Percentiles rank a stretch among this genome's conserved stretches.
phyloP scores from a whole-genome alignment of 2,113 vertebrate genomes.

The Ceyx melanurus region DNA sequence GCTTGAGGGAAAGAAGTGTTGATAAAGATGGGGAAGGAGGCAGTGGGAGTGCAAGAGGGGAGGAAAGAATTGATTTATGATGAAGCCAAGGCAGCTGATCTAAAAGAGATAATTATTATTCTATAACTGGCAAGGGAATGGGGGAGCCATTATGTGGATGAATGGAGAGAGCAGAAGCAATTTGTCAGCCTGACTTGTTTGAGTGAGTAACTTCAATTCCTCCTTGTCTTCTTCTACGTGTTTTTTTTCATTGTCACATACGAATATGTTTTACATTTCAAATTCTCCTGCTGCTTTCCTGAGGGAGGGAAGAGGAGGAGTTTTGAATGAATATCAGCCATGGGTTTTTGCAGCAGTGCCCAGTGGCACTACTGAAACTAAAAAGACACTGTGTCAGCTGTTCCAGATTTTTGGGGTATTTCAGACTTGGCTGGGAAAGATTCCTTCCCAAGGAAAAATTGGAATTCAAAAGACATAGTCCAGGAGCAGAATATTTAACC shows the following conservation, averaged over 20 bases:
- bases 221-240: slow-evolving; percentile 56
- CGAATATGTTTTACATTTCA: slow-evolving; percentile 51
- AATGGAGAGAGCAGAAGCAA: slow-evolving; percentile 60
- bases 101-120: slow-evolving; percentile 70
- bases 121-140: slow-evolving; percentile 61
- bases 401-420: background rate
- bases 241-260: slow-evolving; percentile 49
- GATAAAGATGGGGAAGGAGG: slow-evolving; percentile 25
- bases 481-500: background rate
- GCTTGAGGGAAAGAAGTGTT: background rate
- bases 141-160: slow-evolving; percentile 56
- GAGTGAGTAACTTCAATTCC: slow-evolving; percentile 69
- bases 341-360: background rate
- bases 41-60: background rate
- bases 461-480: background rate
- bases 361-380: background rate
- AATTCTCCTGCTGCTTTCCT: slow-evolving; percentile 13
- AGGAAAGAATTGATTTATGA: slow-evolving; percentile 58
- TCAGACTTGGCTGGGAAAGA: background rate
- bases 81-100: slow-evolving; percentile 45
- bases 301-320: background rate
- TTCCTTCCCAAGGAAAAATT: background rate
- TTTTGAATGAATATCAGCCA: background rate
- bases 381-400: background rate
- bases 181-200: slow-evolving; percentile 67